Conservation (phyloP, 1,140 invertebrate species). For the Nephila pilipes region DNA sequence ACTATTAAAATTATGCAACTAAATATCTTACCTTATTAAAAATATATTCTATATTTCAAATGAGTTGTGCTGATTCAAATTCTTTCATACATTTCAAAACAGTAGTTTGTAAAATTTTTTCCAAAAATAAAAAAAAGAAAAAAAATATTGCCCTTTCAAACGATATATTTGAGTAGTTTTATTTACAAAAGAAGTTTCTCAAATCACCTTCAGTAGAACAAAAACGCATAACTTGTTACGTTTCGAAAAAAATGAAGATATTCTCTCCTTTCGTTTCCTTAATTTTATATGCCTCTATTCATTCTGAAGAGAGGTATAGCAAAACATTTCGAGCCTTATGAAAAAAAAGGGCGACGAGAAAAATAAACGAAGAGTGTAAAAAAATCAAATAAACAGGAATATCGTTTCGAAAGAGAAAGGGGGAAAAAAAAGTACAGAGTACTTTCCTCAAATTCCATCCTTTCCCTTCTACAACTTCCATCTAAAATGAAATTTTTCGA, state of each 20-base stretch:
- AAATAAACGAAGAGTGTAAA: neutral
- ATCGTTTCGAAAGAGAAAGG: no score
- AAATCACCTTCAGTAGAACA: neutral
- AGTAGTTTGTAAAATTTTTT: no score
- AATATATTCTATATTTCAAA: no score
- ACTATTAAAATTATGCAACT: no score
- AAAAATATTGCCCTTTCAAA: no score
- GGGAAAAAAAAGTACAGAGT: no score
- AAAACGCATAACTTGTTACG: neutral
- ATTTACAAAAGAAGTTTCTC: neutral
- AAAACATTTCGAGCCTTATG: neutral
- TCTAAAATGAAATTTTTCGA: neutral
- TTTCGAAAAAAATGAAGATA: neutral
- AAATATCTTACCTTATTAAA: no score
- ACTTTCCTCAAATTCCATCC: conserved; percentile 11
- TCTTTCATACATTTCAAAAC: no score
- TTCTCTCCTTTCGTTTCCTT: neutral
- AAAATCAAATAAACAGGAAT: neutral
- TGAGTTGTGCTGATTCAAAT: no score
- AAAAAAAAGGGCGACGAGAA: neutral
- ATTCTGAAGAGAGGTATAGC: neutral
- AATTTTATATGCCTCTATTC: neutral
- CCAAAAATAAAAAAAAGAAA: no score
- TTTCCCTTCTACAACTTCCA: neutral
- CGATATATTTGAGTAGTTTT: no score